Conservation (phyloP, 2,113 vertebrate genomes). For the Entelurus aequoreus region DNA sequence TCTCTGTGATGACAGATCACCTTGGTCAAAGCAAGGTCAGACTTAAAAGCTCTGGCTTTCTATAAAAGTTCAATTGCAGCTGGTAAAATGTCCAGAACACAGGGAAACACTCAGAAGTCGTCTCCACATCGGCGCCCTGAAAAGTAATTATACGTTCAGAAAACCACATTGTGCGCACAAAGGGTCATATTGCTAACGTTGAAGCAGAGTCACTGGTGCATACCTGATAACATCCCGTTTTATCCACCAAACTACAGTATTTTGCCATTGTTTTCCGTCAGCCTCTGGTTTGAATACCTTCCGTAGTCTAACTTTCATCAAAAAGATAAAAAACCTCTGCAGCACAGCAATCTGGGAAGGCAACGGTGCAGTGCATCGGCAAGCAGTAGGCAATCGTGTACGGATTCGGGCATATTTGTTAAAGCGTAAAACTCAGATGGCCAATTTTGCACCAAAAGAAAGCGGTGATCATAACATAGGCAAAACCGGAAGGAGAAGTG, state of each 20-base stretch:
- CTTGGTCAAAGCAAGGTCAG: conserved; percentile 51
- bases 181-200: background rate
- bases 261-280: background rate
- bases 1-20: conserved; percentile 47
- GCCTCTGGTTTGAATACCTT: too few relatives aligned
- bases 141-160: conserved; percentile 1
- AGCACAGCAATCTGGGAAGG: too few relatives aligned
- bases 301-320: too few relatives aligned
- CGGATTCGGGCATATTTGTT: too few relatives aligned
- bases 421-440: too few relatives aligned
- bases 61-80: conserved; percentile 34
- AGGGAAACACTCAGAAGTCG: background rate
- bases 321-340: too few relatives aligned
- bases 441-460: too few relatives aligned
- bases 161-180: background rate
- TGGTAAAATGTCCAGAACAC: conserved; percentile 13
- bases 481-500: too few relatives aligned
- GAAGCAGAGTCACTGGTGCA: background rate
- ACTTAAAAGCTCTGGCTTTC: conserved; percentile 41
- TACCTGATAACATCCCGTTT: background rate
- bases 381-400: too few relatives aligned
- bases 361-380: too few relatives aligned
- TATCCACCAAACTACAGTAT: too few relatives aligned
- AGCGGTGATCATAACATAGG: too few relatives aligned
- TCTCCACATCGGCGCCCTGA: background rate